These are phyloP conservation scores for Amyelois transitella DNA, from an alignment of 1,140 invertebrate genomes.

Conservation along the genomic window DNA sequence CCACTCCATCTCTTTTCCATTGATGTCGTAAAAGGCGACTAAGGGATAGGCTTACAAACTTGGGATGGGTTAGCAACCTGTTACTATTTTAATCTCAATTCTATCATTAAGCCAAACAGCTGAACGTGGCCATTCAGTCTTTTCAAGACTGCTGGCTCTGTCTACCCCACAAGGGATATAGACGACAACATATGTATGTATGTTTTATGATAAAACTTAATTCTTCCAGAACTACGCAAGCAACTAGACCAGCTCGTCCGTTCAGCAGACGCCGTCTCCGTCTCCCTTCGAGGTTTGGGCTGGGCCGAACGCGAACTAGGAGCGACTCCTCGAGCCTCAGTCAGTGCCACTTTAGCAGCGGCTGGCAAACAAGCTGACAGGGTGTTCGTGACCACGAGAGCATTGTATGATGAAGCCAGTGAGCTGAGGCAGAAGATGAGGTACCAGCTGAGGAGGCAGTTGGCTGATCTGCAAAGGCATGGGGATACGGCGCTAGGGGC, in stretches of 20 bases:
- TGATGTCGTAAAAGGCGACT: too few species aligned
- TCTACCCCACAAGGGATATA: too few species aligned
- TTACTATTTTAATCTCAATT: too few species aligned
- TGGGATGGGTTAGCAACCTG: too few species aligned
- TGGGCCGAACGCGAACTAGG: slow-evolving; percentile 56
- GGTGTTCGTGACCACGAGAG: slow-evolving; percentile 69
- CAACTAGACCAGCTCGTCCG: slow-evolving; percentile 47
- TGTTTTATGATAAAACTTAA: too few species aligned
- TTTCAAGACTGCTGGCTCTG: too few species aligned
- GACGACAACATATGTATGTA: too few species aligned
- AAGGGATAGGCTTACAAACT: too few species aligned
- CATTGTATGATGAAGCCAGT: slow-evolving; percentile 70
- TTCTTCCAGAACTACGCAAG: slow-evolving; percentile 40
- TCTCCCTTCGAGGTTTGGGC: slow-evolving; percentile 49
- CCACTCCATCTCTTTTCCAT: too few species aligned
- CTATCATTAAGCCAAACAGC: too few species aligned
- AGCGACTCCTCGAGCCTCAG: slow-evolving; percentile 32
- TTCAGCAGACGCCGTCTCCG: slow-evolving; percentile 47
- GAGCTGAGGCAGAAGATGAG: slow-evolving; percentile 63
- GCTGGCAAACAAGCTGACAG: slow-evolving; percentile 51
- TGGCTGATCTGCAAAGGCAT: slow-evolving; percentile 60
- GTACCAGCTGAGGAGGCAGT: slow-evolving; percentile 60
- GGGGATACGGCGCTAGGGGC: slow-evolving; percentile 62
- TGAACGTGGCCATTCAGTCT: too few species aligned
- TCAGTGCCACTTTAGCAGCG: slow-evolving; percentile 21